Conservation (phyloP, 2,797 vertebrate species). For the Hapalemur alaotrensis region DNA sequence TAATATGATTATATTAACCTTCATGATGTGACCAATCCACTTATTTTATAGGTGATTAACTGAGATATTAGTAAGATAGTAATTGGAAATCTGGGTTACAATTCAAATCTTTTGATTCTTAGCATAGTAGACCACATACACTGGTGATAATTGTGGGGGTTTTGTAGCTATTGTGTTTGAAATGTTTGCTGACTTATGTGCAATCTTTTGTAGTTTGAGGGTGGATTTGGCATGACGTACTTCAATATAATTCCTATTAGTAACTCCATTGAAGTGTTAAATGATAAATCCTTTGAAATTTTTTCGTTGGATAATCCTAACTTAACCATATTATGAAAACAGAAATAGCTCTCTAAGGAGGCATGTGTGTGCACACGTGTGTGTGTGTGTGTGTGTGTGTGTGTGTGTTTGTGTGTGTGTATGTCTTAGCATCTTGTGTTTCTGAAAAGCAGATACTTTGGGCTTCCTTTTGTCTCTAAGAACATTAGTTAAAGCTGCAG, state of each 20-base stretch:
- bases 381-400: not conserved
- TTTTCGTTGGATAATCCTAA: constrained; percentile 69
- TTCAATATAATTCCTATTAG: constrained; percentile 71
- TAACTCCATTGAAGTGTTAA: constrained; percentile 74
- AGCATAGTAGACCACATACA: not conserved
- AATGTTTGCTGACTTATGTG: constrained; percentile 59
- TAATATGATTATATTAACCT: constrained; percentile 3
- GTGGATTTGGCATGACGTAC: constrained; percentile 68
- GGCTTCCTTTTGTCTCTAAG: constrained; percentile 39
- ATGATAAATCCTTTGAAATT: constrained; percentile 69
- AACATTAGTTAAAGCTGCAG: constrained; percentile 59
- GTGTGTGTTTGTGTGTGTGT: not conserved
- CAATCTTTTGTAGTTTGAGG: constrained; percentile 61
- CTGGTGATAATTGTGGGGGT: constrained; percentile 5
- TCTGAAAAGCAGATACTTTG: constrained; percentile 37
- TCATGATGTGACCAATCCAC: not conserved
- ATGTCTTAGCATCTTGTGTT: not conserved
- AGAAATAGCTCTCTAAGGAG: constrained; percentile 56
- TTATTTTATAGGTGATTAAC: constrained; percentile 44
- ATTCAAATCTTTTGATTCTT: constrained; percentile 21
- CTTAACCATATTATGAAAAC: constrained; percentile 70
- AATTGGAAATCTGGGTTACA: constrained; percentile 20
- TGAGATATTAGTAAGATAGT: constrained; percentile 5
- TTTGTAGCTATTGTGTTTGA: constrained; percentile 60
- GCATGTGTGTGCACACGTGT: not conserved